Evolutionary conservation across 64 coral and sea anemone species (phyloP).

Genomic region (Porites australiensis): DNA sequence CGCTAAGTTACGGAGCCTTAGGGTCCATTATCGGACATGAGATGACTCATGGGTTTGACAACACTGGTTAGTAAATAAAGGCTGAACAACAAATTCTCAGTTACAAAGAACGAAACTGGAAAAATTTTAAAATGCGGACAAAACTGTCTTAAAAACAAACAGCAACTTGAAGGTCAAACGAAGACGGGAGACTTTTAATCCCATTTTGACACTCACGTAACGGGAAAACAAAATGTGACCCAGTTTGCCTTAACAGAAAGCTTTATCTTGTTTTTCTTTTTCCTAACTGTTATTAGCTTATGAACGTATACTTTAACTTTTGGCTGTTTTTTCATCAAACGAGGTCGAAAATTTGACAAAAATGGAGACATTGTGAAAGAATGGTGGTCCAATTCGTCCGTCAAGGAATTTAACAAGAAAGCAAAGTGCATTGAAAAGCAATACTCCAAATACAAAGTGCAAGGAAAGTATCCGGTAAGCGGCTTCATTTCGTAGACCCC

Average conservation of each 20-base stretch:
- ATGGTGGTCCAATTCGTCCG: slow-evolving; percentile 88
- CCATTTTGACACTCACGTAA: too few relatives aligned
- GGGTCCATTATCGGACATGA: slow-evolving; percentile 99
- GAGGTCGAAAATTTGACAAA: slow-evolving; percentile 99
- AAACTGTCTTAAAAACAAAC: too few relatives aligned
- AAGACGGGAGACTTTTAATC: too few relatives aligned
- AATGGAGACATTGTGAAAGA: slow-evolving; percentile 97
- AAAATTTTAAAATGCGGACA: too few relatives aligned
- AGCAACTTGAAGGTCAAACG: too few relatives aligned
- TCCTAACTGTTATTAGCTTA: too few relatives aligned
- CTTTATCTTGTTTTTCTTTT: too few relatives aligned
- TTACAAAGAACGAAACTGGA: too few relatives aligned
- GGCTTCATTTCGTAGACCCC: too few relatives aligned
- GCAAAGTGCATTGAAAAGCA: slow-evolving; percentile 92
- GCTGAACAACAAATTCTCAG: too few relatives aligned
- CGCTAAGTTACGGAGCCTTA: slow-evolving; percentile 93
- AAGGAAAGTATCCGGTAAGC: slow-evolving; percentile 90
- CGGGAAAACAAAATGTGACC: too few relatives aligned
- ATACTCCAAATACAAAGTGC: slow-evolving; percentile 94
- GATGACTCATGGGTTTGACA: slow-evolving; percentile 98
- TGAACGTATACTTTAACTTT: not conserved
- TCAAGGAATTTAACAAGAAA: slow-evolving; percentile 79
- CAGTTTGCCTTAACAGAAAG: too few relatives aligned
- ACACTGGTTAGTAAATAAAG: slow-evolving; percentile 82
- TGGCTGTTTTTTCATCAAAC: not conserved